Percentiles rank a stretch among this genome's conserved stretches.
phyloP scores from a whole-genome alignment of 2,888 invertebrate genomes.

The Nomada hirtipes region DNA sequence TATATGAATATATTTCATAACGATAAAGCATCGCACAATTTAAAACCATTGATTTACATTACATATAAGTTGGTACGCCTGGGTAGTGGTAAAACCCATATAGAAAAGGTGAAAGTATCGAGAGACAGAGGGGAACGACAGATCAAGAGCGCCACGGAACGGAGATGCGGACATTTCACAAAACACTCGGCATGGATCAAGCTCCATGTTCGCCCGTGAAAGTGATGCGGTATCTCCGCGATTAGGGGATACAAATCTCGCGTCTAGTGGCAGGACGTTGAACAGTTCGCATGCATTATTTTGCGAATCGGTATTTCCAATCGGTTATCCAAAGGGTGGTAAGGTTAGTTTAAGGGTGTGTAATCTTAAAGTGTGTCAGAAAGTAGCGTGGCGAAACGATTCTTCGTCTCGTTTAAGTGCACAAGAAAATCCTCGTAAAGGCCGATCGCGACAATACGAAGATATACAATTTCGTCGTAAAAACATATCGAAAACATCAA shows the following conservation, averaged over 20 bases:
- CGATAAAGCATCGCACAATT: not conserved
- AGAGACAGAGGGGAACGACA: slow-evolving; percentile 40
- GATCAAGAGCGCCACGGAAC: slow-evolving; percentile 65
- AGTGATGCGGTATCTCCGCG: slow-evolving; percentile 83
- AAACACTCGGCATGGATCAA: slow-evolving; percentile 79
- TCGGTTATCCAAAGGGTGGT: slow-evolving; percentile 25
- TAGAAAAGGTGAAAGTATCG: slow-evolving; percentile 41
- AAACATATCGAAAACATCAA: slow-evolving; percentile 63
- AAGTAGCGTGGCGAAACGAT: slow-evolving; percentile 61
- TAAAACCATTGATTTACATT: not conserved
- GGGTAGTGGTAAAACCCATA: too few species aligned
- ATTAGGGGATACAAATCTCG: slow-evolving; percentile 82
- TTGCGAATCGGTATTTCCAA: slow-evolving; percentile 27
- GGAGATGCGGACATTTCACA: slow-evolving; percentile 68
- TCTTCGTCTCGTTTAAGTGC: slow-evolving; percentile 26
- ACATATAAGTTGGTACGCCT: not conserved
- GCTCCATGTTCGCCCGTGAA: slow-evolving; percentile 82
- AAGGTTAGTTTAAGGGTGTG: slow-evolving; percentile 54
- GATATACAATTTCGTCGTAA: slow-evolving; percentile 62
- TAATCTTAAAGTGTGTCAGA: slow-evolving; percentile 55
- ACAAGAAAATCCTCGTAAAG: slow-evolving; percentile 39
- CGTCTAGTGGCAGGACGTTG: slow-evolving; percentile 67
- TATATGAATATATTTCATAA: not conserved
- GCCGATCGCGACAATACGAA: slow-evolving; percentile 63
- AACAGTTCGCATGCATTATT: slow-evolving; percentile 48